Conservation (phyloP, 2,888 invertebrate species). For the Endotricha flammealis region DNA sequence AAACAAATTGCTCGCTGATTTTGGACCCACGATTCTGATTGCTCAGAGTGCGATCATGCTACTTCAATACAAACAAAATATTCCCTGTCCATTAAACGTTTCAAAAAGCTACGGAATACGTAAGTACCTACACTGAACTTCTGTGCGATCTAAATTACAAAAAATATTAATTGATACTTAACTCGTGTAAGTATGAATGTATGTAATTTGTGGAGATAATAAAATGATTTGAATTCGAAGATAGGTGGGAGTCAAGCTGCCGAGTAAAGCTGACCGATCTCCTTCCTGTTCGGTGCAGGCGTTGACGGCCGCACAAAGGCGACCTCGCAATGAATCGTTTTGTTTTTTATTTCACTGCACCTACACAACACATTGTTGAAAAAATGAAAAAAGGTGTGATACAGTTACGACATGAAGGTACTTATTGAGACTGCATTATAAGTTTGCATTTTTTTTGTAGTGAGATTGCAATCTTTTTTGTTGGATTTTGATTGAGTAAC, state of each 20-base stretch:
- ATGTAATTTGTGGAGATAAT: neutral
- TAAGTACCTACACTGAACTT: too few relatives aligned
- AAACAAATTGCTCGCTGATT: slow-evolving; percentile 43
- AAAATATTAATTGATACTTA: too few relatives aligned
- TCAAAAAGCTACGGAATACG: too few relatives aligned
- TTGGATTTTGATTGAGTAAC: neutral
- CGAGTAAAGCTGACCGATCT: slow-evolving; percentile 12
- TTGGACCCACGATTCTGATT: slow-evolving; percentile 48
- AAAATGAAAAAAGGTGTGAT: slow-evolving; percentile 30
- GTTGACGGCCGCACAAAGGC: slow-evolving; percentile 40
- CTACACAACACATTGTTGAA: slow-evolving; percentile 41
- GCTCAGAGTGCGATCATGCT: too few relatives aligned
- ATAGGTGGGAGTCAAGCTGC: slow-evolving; percentile 17
- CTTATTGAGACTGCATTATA: slow-evolving; percentile 10
- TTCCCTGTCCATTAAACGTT: too few relatives aligned
- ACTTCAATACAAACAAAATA: too few relatives aligned
- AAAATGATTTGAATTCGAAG: neutral
- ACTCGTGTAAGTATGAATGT: too few relatives aligned
- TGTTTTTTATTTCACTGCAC: slow-evolving; percentile 45
- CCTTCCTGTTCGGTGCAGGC: slow-evolving; percentile 19
- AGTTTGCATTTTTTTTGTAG: neutral
- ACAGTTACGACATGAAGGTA: slow-evolving; percentile 23
- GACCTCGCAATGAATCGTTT: slow-evolving; percentile 47
- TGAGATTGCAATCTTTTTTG: neutral
- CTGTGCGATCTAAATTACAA: too few relatives aligned